These are phyloP conservation scores for Rhadinocentrus ornatus DNA, from an alignment of 2,797 vertebrate species.

Conservation along the genomic window DNA sequence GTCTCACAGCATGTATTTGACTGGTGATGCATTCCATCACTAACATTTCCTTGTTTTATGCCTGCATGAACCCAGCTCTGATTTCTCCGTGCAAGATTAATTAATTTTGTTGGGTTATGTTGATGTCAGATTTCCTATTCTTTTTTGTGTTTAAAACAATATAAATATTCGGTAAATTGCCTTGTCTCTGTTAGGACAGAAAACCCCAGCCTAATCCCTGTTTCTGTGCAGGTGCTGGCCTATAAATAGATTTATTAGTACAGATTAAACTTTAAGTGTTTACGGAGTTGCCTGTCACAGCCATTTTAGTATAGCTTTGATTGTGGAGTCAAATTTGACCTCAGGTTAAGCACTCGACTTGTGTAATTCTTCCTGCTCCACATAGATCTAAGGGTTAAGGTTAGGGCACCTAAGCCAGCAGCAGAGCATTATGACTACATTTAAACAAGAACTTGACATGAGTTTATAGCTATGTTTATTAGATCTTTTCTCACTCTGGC, in stretches of 20 bases:
- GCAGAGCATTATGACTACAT: background rate
- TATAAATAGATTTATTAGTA: conserved; percentile 66
- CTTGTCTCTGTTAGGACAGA: background rate
- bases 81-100: conserved; percentile 28
- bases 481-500: background rate
- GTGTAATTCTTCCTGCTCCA: conserved; percentile 31
- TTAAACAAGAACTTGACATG: background rate
- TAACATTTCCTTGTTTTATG: conserved; percentile 52
- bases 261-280: conserved; percentile 67
- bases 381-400: conserved; percentile 28
- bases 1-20: conserved; percentile 15
- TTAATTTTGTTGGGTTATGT: conserved; percentile 22
- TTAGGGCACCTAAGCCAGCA: conserved; percentile 3
- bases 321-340: conserved; percentile 45
- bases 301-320: conserved; percentile 45
- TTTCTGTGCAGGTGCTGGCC: conserved; percentile 42
- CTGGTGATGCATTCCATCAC: conserved; percentile 35
- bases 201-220: conserved; percentile 44
- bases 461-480: background rate
- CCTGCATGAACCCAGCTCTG: conserved; percentile 33
- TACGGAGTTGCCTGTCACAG: conserved; percentile 32
- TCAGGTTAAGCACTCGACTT: conserved; percentile 44
- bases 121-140: conserved; percentile 8
- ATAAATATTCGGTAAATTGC: background rate
- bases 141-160: background rate